Evolutionary conservation across 2,888 invertebrate species (phyloP).

Genomic region (Leptinotarsa peninsularis): DNA sequence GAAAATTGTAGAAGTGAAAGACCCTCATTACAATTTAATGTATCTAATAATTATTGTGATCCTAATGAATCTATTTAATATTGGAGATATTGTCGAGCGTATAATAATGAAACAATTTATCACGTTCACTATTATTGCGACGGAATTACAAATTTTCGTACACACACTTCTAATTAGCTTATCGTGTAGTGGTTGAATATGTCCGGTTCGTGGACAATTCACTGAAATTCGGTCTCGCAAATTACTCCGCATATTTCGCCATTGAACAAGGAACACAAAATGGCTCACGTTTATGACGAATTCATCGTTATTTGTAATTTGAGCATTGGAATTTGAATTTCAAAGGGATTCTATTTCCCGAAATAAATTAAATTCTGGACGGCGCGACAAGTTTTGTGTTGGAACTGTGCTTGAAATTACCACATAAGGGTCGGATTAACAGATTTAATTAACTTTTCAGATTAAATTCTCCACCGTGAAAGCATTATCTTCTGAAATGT

Average conservation of each 20-base stretch:
- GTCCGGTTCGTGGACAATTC: conserved; percentile 2
- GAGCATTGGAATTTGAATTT: conserved; percentile 48
- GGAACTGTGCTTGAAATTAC: conserved; percentile 41
- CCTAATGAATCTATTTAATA: too few relatives aligned
- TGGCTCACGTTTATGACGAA: conserved; percentile 33
- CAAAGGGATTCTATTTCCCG: conserved; percentile 53
- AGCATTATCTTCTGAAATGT: conserved; percentile 38
- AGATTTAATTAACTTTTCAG: conserved; percentile 55
- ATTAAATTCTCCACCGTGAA: conserved; percentile 45
- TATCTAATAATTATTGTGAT: too few relatives aligned
- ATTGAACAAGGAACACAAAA: conserved; percentile 2
- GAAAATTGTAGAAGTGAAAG: too few relatives aligned
- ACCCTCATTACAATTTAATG: too few relatives aligned
- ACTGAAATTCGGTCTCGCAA: background rate
- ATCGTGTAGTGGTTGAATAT: conserved; percentile 13
- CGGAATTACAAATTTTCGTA: background rate
- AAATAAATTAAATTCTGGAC: conserved; percentile 51
- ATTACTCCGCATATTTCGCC: conserved; percentile 10
- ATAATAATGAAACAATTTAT: background rate
- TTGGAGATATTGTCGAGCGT: too few relatives aligned
- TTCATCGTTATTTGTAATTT: conserved; percentile 43
- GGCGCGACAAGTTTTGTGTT: conserved; percentile 50
- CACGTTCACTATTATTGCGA: background rate
- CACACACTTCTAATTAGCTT: conserved; percentile 17
- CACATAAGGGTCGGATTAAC: conserved; percentile 49